phyloP scores from a whole-genome alignment of 2,113 vertebrate species.

The Hemiscyllium ocellatum region DNA sequence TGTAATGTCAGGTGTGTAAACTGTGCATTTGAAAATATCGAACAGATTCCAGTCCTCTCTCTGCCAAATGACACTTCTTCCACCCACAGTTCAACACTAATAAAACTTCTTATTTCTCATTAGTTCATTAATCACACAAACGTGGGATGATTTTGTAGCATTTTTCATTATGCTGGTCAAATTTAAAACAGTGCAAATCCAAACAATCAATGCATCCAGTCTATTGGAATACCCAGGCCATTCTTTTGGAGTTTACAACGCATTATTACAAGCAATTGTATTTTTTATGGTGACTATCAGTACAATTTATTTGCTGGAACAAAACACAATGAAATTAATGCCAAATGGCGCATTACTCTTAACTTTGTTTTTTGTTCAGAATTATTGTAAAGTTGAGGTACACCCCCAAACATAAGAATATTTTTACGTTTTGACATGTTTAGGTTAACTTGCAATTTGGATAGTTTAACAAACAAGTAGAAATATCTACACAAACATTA shows the following conservation, averaged over 20 bases:
- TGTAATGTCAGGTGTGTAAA: neutral
- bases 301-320: constrained; percentile 15
- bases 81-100: neutral
- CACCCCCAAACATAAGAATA: neutral
- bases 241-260: neutral
- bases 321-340: neutral
- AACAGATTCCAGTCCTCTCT: neutral
- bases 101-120: neutral
- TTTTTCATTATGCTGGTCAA: neutral
- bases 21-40: neutral
- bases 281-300: neutral
- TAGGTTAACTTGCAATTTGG: neutral
- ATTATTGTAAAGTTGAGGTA: neutral
- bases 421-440: neutral
- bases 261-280: neutral
- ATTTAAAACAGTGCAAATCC: neutral
- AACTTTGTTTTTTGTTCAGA: neutral
- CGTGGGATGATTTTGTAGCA: neutral
- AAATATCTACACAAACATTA: neutral
- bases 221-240: neutral
- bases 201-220: neutral
- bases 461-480: neutral
- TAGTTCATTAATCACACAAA: neutral
- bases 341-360: neutral
- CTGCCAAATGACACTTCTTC: neutral